Evolutionary conservation across 2,797 vertebrate species (phyloP).

Genomic region (Prunella strophiata): DNA sequence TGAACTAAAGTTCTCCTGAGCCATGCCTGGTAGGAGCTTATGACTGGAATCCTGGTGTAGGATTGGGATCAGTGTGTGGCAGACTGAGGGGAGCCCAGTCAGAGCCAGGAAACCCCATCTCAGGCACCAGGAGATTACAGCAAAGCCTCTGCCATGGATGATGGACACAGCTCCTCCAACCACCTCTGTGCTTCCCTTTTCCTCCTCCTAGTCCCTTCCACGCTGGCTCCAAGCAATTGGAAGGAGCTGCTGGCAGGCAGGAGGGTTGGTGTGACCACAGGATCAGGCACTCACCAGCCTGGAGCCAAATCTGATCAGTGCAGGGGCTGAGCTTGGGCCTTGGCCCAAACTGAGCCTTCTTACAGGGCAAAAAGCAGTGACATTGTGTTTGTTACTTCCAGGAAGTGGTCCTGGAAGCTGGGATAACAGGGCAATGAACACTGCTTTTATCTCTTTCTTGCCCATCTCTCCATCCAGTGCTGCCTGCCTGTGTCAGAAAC

Average conservation of each 20-base stretch:
- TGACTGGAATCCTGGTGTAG: too few species aligned
- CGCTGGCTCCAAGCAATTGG: fast-evolving
- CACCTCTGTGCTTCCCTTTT: not conserved
- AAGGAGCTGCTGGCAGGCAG: not conserved
- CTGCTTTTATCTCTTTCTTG: not conserved
- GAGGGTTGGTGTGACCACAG: not conserved
- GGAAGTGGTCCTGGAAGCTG: not conserved
- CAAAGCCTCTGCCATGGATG: not conserved
- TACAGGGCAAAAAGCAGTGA: not conserved
- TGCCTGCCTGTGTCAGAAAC: not conserved
- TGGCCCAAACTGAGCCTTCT: not conserved
- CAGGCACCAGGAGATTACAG: not conserved
- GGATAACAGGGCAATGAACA: not conserved
- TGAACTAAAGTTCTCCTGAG: not conserved
- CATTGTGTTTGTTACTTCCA: not conserved
- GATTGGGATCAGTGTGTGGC: not conserved
- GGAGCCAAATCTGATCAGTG: not conserved
- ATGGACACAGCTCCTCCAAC: not conserved
- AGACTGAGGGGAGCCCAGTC: not conserved
- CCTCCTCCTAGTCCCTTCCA: not conserved
- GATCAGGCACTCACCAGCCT: not conserved
- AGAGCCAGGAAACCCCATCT: not conserved
- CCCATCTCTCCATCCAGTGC: not conserved
- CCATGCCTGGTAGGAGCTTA: fast-evolving
- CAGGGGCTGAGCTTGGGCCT: not conserved